These are phyloP conservation scores for Ophraella communa DNA, from an alignment of 2,888 invertebrate species.

Conservation along the genomic window DNA sequence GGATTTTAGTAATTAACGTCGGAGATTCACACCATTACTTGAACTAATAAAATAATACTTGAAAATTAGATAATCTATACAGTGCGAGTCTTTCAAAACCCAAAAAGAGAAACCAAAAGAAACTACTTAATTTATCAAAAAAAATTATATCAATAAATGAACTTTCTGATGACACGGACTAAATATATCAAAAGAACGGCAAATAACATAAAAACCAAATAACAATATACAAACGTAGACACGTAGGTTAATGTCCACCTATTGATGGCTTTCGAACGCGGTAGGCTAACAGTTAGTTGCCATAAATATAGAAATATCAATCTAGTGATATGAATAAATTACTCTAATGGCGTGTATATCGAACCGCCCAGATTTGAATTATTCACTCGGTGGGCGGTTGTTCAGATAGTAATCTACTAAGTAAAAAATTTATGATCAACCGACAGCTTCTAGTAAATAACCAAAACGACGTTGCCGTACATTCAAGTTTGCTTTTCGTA, in stretches of 20 bases:
- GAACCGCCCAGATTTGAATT: constrained; percentile 36
- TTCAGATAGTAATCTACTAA: constrained; percentile 36
- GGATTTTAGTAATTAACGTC: no score
- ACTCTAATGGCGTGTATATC: constrained; percentile 36
- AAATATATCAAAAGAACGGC: constrained; percentile 26
- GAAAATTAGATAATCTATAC: no score
- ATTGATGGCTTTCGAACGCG: neutral
- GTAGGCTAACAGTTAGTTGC: neutral
- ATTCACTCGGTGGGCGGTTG: constrained; percentile 33
- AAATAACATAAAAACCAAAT: constrained; percentile 19
- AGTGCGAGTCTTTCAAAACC: no score
- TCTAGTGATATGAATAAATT: constrained; percentile 33
- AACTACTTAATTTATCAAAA: no score
- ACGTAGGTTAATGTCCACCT: neutral
- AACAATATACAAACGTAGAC: neutral
- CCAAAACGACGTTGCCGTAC: neutral
- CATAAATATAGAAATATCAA: constrained; percentile 35
- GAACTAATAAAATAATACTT: no score
- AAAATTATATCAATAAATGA: no score
- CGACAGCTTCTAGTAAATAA: neutral
- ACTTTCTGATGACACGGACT: no score
- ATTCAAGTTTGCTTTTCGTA: no score
- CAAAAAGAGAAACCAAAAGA: no score
- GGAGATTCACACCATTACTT: no score
- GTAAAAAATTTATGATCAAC: constrained; percentile 20